Evolutionary conservation across 2,113 vertebrate genomes (phyloP).

Genomic region (Hippocampus guttulatus): DNA sequence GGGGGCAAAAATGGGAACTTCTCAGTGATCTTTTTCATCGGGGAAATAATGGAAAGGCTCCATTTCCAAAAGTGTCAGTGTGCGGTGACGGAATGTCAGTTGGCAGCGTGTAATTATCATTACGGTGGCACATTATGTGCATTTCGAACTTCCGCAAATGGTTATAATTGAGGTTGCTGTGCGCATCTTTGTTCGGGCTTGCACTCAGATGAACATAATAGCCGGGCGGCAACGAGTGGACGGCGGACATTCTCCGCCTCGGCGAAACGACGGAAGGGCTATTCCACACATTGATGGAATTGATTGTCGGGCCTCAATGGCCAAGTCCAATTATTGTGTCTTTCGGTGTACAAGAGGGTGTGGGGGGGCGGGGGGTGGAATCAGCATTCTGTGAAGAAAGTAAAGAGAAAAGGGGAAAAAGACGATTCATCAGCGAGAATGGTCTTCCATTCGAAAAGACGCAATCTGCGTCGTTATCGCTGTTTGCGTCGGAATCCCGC

Average conservation of each 20-base stretch:
- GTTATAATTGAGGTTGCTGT: neutral
- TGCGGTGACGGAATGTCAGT: neutral
- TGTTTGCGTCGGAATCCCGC: slow-evolving; percentile 36
- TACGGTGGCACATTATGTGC: neutral
- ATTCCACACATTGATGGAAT: slow-evolving; percentile 46
- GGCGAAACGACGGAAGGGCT: slow-evolving; percentile 14
- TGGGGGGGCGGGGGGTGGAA: neutral
- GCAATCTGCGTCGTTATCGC: slow-evolving; percentile 19
- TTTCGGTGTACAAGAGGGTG: neutral
- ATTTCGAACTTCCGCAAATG: neutral
- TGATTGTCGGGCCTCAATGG: slow-evolving; percentile 36
- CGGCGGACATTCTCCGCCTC: slow-evolving; percentile 25
- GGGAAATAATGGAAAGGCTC: neutral
- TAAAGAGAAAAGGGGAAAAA: slow-evolving; percentile 11
- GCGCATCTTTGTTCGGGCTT: neutral
- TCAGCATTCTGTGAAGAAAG: slow-evolving; percentile 10
- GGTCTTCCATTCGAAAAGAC: slow-evolving; percentile 13
- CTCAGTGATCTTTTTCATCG: no score
- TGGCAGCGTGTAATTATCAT: neutral
- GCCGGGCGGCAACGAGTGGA: slow-evolving; percentile 6
- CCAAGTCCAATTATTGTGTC: slow-evolving; percentile 38
- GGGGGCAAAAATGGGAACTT: no score
- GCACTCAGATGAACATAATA: neutral
- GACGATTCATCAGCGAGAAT: slow-evolving; percentile 25
- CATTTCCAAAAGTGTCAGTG: neutral